Base-by-base conservation (phyloP, 1,140 invertebrate genomes). In the Pseudomyrmex cubaensis region DNA sequence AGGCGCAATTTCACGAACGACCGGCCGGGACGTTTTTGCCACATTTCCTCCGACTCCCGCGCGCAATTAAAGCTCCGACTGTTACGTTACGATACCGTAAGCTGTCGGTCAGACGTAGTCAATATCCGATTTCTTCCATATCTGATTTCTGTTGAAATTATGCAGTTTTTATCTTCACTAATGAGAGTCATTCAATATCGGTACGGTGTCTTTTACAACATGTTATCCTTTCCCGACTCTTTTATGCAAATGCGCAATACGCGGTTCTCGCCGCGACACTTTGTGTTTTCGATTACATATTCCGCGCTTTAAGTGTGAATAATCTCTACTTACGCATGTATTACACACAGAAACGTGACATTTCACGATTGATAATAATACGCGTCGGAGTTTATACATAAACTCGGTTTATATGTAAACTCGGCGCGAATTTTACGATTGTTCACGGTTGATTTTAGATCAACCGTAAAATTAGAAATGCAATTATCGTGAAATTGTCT, bases 401-500 rank as follows among this genome's bases (percentile, higher is more conserved):
- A 35, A 35, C 0, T 35, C 7, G 35, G 5, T 35, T 35, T 5
- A 7, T 35, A 2, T 35, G 35, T 35, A 35, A 35, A 35, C 35
- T 35, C 35, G 35, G 4, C 35, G 35, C 35, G 35, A 35, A 35
- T 35, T 35, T 35, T 35, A 22, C 20, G 56, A 13, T 13, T 8
- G 50, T 46, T n/a, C 25, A 77, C n/a, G 75, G 8, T 57, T 46
- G 50, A 78, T 69, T 57, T 56, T 12, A 25, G 20, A 78, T 78
- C 69, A 35, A 25, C 9, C 25, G 56, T 57, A 70, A 48, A 2
- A 52, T 69, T 69, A 69, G 12, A 20, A 46, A 25, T n/a, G 10
- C 48, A 13, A 57, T 70, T 66, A 76, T 73, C 17, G 46, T 35
- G 3, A 57, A 57, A 69, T n/a, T 25, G 25, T 13, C 64, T 1